Evolutionary conservation across 2,888 invertebrate genomes (phyloP).

Genomic region (Ceriagrion tenellum): DNA sequence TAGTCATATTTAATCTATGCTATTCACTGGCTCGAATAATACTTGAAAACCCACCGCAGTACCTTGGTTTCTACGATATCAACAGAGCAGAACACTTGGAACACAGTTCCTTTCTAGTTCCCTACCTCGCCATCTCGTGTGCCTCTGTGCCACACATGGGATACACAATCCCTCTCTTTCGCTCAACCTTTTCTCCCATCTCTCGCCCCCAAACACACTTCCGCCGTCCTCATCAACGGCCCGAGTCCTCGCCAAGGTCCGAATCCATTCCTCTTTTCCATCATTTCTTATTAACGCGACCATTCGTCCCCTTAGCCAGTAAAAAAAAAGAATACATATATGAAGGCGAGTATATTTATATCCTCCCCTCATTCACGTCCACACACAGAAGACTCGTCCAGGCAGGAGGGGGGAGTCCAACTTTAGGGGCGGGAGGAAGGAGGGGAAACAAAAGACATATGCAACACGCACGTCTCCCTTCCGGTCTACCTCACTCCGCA

Average conservation of each 20-base stretch:
- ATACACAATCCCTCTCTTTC: neutral
- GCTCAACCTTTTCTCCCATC: neutral
- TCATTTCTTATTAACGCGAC: constrained; percentile 65
- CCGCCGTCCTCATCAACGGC: constrained; percentile 41
- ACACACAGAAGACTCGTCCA: neutral
- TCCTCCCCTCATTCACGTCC: neutral
- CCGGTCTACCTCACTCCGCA: neutral
- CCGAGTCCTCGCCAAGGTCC: constrained; percentile 17
- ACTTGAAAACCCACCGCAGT: no score
- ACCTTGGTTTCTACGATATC: no score
- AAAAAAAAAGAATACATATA: constrained; percentile 16
- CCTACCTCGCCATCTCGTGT: no score
- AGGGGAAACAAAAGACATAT: constrained; percentile 58
- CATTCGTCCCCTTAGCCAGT: constrained; percentile 61
- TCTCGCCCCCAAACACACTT: neutral
- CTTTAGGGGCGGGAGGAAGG: neutral
- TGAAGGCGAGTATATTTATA: constrained; percentile 29
- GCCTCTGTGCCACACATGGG: neutral
- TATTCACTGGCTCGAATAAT: no score
- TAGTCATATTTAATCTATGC: no score
- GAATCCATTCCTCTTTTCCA: constrained; percentile 64
- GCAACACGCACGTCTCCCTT: constrained; percentile 65
- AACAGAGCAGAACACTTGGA: no score
- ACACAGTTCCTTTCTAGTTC: no score
- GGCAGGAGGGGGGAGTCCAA: neutral